phyloP scores from a whole-genome alignment of 1,140 invertebrate species.

The Mycetomoellerius zeteki region DNA sequence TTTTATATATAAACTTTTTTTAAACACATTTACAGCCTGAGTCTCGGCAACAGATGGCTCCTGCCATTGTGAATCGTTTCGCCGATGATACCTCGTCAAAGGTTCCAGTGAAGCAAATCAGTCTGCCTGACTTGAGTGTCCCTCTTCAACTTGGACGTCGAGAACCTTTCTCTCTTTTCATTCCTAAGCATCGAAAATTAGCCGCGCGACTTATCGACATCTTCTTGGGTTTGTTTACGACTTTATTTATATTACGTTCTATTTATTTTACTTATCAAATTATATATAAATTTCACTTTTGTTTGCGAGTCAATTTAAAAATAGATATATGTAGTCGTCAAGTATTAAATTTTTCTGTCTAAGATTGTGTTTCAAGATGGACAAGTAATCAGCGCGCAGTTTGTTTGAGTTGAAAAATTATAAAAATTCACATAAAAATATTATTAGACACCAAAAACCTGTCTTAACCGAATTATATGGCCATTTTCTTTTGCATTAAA shows the following conservation, averaged over 20 bases:
- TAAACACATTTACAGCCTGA: slow-evolving; percentile 86
- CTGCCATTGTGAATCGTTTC: slow-evolving; percentile 88
- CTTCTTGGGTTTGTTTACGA: slow-evolving; percentile 88
- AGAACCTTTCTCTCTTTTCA: slow-evolving; percentile 92
- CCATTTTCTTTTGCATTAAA: neutral
- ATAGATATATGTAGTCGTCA: neutral
- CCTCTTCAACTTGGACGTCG: slow-evolving; percentile 90
- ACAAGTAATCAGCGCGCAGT: no score
- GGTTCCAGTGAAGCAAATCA: slow-evolving; percentile 90
- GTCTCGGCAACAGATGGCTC: slow-evolving; percentile 87
- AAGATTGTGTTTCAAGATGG: no score
- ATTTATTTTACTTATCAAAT: neutral
- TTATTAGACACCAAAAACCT: no score
- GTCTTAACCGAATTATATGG: no score
- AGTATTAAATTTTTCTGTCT: neutral
- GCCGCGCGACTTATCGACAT: slow-evolving; percentile 91
- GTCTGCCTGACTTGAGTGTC: slow-evolving; percentile 90
- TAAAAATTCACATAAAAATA: no score
- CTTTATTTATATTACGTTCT: neutral
- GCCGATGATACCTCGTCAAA: slow-evolving; percentile 86
- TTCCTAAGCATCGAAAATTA: slow-evolving; percentile 90
- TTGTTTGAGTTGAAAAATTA: no score
- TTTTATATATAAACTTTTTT: neutral
- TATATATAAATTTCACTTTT: neutral
- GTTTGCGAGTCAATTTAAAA: neutral